Percentiles rank a stretch among this genome's conserved stretches.
Evolutionary conservation across 2,888 invertebrate species (phyloP).

Genomic region (Agonopterix alstromeriana): DNA sequence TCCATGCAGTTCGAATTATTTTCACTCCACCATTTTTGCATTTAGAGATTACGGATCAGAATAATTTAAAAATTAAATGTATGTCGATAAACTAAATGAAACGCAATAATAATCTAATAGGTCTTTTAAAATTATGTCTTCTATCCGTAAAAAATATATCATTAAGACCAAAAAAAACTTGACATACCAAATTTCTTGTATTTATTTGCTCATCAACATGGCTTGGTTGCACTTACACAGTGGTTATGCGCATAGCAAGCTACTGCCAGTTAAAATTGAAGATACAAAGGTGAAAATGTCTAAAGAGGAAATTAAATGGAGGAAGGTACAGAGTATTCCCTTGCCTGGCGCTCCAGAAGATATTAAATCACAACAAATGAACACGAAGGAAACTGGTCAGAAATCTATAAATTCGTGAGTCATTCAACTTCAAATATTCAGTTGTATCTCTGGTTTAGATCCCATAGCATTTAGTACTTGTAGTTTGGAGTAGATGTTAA

Average conservation of each 20-base stretch:
- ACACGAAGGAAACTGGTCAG: not conserved
- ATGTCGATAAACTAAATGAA: too few species aligned
- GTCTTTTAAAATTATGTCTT: too few species aligned
- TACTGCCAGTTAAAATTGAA: conserved; percentile 20
- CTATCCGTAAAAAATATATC: too few species aligned
- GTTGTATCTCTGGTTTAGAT: not conserved
- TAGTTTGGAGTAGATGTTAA: too few species aligned
- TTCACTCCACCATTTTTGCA: too few species aligned
- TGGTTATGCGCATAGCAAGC: conserved; percentile 8
- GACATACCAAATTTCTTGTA: too few species aligned
- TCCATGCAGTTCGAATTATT: too few species aligned
- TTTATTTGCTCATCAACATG: not conserved
- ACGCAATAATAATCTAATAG: too few species aligned
- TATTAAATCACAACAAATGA: conserved; percentile 4
- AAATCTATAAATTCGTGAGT: conserved; percentile 15
- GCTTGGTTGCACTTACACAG: conserved; percentile 10
- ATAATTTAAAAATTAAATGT: too few species aligned
- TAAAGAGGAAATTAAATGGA: not conserved
- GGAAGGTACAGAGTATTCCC: not conserved
- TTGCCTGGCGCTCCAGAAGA: not conserved
- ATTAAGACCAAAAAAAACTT: too few species aligned
- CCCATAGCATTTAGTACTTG: too few species aligned
- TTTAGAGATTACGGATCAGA: too few species aligned
- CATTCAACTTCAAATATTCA: not conserved
- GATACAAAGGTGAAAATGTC: conserved; percentile 12